A percentile compares a stretch with the other conserved stretches of the same genome.
phyloP scores from a whole-genome alignment of 2,888 invertebrate genomes.

The Pherbina coryleti region DNA sequence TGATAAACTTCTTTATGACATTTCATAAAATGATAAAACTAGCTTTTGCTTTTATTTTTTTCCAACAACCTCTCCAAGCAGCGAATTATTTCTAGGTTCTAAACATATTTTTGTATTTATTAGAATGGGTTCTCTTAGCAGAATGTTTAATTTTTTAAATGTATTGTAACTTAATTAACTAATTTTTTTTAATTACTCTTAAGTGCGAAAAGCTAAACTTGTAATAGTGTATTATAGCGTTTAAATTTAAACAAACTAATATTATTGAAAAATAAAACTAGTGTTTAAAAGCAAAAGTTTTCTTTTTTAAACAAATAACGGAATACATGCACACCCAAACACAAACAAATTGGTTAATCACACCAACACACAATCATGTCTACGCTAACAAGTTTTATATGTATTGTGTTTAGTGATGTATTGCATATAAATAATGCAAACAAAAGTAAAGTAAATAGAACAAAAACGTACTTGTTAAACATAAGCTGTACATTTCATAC shows the following conservation, averaged over 20 bases:
- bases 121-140: background rate
- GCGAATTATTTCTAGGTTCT: background rate
- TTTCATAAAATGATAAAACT: too few relatives aligned
- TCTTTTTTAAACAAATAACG: conserved; percentile 5
- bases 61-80: background rate
- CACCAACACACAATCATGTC: conserved; percentile 8
- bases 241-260: conserved; percentile 5
- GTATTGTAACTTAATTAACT: conserved; percentile 6
- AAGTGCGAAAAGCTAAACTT: conserved; percentile 20
- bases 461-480: background rate
- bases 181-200: background rate
- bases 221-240: conserved; percentile 28
- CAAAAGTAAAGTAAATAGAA: background rate
- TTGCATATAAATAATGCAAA: background rate
- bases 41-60: background rate
- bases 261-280: conserved; percentile 21
- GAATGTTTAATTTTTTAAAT: background rate
- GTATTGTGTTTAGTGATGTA: background rate
- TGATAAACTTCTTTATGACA: background rate
- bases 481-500: conserved; percentile 29
- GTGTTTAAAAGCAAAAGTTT: background rate
- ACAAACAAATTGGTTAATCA: conserved; percentile 1
- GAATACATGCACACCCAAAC: conserved; percentile 9
- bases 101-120: background rate
- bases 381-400: background rate